Evolutionary conservation across 1,140 invertebrate species (phyloP).

Genomic region (Phocides pigmalion): DNA sequence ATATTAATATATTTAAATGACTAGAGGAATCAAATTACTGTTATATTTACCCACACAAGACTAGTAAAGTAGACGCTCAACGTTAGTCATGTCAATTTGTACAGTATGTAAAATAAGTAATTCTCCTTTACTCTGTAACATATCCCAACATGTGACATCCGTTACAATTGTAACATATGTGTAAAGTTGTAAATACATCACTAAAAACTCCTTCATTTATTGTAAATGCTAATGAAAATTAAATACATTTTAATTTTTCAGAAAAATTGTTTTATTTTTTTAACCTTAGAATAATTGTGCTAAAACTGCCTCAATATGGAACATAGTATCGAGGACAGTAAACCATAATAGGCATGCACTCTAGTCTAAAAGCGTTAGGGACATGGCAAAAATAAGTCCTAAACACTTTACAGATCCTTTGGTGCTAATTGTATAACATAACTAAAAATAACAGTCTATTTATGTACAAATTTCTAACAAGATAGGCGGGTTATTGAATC

Average conservation of each 20-base stretch:
- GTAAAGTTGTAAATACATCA: conserved; percentile 28
- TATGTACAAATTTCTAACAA: conserved; percentile 63
- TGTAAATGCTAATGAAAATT: conserved; percentile 47
- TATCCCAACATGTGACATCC: conserved; percentile 7
- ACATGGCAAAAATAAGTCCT: conserved; percentile 66
- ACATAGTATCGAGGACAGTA: conserved; percentile 51
- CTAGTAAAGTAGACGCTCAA: not conserved
- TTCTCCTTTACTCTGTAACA: conserved; percentile 7
- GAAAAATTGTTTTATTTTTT: conserved; percentile 71
- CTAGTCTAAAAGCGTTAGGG: conserved; percentile 46
- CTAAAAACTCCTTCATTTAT: conserved; percentile 1
- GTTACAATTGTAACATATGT: conserved; percentile 8
- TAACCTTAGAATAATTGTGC: conserved; percentile 65
- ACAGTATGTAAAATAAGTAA: conserved; percentile 1
- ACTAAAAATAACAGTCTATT: conserved; percentile 73
- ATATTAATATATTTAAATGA: no score
- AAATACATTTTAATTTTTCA: conserved; percentile 66
- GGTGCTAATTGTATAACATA: conserved; percentile 59
- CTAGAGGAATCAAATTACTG: no score
- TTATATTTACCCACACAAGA: not conserved
- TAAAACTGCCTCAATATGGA: conserved; percentile 63
- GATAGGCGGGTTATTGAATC: conserved; percentile 47
- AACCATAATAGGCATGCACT: conserved; percentile 41
- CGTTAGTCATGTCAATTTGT: conserved; percentile 6
- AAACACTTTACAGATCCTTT: conserved; percentile 54